Evolutionary conservation across 1,140 invertebrate species (phyloP).

Genomic region (Lethrus apterus): DNA sequence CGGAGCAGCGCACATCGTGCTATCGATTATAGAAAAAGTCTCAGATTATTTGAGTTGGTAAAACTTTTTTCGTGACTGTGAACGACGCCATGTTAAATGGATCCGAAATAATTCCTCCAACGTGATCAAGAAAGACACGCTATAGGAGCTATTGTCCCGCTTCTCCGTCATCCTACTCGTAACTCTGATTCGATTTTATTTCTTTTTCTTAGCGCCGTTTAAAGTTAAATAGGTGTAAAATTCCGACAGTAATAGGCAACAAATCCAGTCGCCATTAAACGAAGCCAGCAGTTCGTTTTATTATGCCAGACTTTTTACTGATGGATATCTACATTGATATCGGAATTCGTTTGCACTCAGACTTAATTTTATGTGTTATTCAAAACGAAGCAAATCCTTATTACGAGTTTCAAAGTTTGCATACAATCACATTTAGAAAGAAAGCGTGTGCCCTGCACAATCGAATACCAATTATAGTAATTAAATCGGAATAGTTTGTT

Average conservation of each 20-base stretch:
- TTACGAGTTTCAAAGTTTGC: constrained; percentile 20
- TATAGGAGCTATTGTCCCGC: constrained; percentile 22
- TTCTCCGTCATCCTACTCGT: constrained; percentile 9
- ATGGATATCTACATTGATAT: constrained; percentile 10
- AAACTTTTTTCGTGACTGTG: constrained; percentile 20
- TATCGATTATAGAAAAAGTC: constrained; percentile 21
- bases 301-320: constrained; percentile 10
- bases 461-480: constrained; percentile 32
- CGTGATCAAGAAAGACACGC: constrained; percentile 33
- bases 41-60: constrained; percentile 18
- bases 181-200: constrained; percentile 26
- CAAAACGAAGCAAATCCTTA: constrained; percentile 28
- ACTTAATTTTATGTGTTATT: constrained; percentile 36
- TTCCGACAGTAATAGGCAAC: constrained; percentile 37
- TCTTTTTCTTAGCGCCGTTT: constrained; percentile 27
- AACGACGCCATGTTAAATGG: constrained; percentile 33
- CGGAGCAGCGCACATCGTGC: constrained; percentile 3
- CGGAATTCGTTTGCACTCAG: constrained; percentile 11
- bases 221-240: constrained; percentile 42
- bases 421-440: constrained; percentile 27
- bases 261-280: constrained; percentile 26
- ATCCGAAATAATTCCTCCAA: constrained; percentile 36
- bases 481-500: constrained; percentile 27
- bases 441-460: constrained; percentile 21
- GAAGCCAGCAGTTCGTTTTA: constrained; percentile 3